A percentile compares a stretch with the other conserved stretches of the same genome.
These are phyloP conservation scores for Phenganax subtilis DNA, from an alignment of 92 coral and sea anemone species.

Conservation along the genomic window DNA sequence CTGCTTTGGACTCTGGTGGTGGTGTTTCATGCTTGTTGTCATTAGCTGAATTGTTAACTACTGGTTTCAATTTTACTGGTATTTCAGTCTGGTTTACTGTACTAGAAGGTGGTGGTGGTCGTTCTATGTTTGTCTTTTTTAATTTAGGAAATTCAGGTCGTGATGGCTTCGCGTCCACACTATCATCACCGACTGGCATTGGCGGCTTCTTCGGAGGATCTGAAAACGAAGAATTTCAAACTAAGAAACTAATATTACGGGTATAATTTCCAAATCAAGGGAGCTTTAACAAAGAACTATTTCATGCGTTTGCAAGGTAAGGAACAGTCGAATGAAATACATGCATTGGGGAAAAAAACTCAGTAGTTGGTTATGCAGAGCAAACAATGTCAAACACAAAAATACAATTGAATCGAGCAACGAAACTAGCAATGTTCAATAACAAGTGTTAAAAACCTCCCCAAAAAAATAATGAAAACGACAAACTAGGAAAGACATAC, in stretches of 20 bases:
- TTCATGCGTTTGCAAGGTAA: neutral
- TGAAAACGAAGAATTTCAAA: neutral
- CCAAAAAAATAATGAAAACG: neutral
- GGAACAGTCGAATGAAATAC: neutral
- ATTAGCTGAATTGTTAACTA: constrained; percentile 16
- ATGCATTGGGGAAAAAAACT: neutral
- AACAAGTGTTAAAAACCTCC: neutral
- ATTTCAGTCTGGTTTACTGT: constrained; percentile 6
- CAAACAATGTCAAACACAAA: constrained; percentile 8
- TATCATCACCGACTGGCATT: constrained; percentile 3
- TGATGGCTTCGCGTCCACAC: constrained; percentile 18
- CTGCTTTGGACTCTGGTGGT: constrained; percentile 26
- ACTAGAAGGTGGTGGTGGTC: constrained; percentile 12
- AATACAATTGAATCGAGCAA: constrained; percentile 8
- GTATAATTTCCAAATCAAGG: neutral
- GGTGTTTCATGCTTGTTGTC: constrained; percentile 35
- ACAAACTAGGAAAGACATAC: neutral
- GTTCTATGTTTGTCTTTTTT: constrained; percentile 1
- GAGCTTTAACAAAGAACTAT: neutral
- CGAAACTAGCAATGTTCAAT: neutral
- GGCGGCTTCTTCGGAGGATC: neutral
- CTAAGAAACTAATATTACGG: neutral
- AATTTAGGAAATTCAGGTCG: constrained; percentile 29
- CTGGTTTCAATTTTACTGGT: constrained; percentile 9
- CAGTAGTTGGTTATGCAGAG: neutral